Percentiles rank a stretch among this genome's conserved stretches.
Evolutionary conservation across 1,140 invertebrate genomes (phyloP).

Genomic region (Drosophila sproati): DNA sequence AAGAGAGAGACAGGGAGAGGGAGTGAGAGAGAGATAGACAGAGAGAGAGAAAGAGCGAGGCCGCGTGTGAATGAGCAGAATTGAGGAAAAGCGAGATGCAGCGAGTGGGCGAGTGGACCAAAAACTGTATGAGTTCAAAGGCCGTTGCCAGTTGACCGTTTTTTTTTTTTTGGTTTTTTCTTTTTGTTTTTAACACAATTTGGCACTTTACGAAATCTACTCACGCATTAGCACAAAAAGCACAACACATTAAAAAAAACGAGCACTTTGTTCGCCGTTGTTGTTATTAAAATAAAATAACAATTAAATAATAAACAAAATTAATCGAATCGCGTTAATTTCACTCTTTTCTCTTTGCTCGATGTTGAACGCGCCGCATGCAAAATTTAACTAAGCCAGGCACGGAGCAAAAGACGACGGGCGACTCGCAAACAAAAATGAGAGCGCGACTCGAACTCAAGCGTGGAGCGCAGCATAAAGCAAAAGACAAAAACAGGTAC

Average conservation of each 20-base stretch:
- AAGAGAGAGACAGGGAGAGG: not conserved
- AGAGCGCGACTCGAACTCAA: slow-evolving; percentile 11
- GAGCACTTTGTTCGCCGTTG: slow-evolving; percentile 16
- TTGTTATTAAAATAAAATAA: slow-evolving; percentile 26
- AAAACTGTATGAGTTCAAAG: slow-evolving; percentile 62
- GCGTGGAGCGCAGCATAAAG: slow-evolving; percentile 8
- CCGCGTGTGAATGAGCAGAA: slow-evolving; percentile 19
- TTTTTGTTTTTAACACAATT: slow-evolving; percentile 19
- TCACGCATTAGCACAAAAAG: slow-evolving; percentile 32
- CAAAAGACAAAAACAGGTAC: slow-evolving; percentile 41
- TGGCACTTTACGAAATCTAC: slow-evolving; percentile 20
- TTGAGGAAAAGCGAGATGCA: slow-evolving; percentile 11
- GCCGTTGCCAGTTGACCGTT: slow-evolving; percentile 50
- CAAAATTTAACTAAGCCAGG: slow-evolving; percentile 58
- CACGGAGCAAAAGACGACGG: slow-evolving; percentile 9
- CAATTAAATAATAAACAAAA: slow-evolving; percentile 23
- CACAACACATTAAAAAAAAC: slow-evolving; percentile 2
- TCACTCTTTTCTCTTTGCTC: slow-evolving; percentile 26
- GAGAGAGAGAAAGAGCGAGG: not conserved
- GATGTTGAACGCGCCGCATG: slow-evolving; percentile 61
- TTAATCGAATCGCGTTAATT: slow-evolving; percentile 36
- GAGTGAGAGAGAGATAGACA: not conserved
- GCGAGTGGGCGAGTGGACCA: slow-evolving; percentile 45
- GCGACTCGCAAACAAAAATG: slow-evolving; percentile 5
- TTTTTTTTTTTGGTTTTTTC: not conserved